Evolutionary conservation across 2,113 vertebrate genomes (phyloP), one percentile per base, ranked within the genome.

Genomic region (Anoura caudifer): DNA sequence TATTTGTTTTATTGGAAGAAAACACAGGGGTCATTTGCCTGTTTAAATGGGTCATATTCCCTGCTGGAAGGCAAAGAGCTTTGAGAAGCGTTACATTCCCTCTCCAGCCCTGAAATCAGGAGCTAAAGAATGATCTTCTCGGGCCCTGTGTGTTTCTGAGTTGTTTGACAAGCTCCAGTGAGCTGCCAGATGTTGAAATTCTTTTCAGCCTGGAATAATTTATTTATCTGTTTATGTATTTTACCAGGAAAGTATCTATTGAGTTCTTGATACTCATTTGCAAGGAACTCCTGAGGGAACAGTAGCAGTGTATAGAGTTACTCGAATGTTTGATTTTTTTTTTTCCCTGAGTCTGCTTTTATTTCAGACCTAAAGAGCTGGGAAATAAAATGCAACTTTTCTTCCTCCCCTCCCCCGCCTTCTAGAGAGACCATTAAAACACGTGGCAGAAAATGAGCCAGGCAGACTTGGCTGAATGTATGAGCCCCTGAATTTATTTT

Each of bases 211-310:
- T 82, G 77, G 97, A 98, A 97, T 98, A 98, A 99, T 98, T 98
- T 98, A 99, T 98, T 98, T 98, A 98, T 98, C 98, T 98, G 98
- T 98, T 98, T 98, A 96, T 98, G 98, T 97, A 96, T 98, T 97
- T 98, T 98, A 98, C 98, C 97, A 98, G 98, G 95, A 98, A 98
- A 98, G 98, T 98, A 98, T 98, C 98, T 98, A 97, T 98, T 98
- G 97, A 97, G 97, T 97, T 97, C 98, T 98, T 98, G 98, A 98
- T 98, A 93, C 97, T 98, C 97, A 92, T 98, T 98, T 98, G 97
- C 97, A 90, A 87, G 97, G 75, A 91, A 97, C 97, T 98, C 98
- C 98, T 97, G 92, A 90, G 98, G 98, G 98, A 98, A 97, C 98
- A 98, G 98, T 98, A 98, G 98, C 98, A 94, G 85, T 65, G 88